Conservation (phyloP, 2,888 invertebrate species). For the Cataglyphis livida region DNA sequence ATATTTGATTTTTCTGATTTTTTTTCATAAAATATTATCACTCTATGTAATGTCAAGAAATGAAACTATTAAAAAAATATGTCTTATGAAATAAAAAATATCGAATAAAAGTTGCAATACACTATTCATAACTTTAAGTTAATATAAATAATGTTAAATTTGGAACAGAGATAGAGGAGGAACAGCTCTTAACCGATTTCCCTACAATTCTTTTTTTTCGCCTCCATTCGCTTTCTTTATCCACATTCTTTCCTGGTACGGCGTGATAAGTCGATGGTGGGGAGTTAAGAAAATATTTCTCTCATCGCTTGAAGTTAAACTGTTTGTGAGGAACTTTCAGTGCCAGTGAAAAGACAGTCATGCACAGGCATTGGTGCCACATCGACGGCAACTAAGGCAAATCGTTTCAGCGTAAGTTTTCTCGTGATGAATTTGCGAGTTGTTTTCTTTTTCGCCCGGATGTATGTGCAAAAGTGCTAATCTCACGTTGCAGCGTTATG, state of each 20-base stretch:
- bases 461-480: neutral
- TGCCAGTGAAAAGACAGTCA: constrained; percentile 55
- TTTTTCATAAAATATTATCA: neutral
- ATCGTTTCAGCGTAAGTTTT: neutral
- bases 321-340: constrained; percentile 55
- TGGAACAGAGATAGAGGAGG: neutral
- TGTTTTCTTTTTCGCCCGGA: neutral
- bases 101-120: neutral
- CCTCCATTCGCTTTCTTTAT: neutral
- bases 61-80: neutral
- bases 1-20: neutral
- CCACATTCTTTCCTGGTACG: neutral
- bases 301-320: constrained; percentile 53
- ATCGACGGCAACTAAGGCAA: neutral
- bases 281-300: constrained; percentile 45
- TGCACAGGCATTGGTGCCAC: constrained; percentile 11
- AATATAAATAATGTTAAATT: neutral
- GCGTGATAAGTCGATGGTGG: constrained; percentile 31
- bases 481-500: neutral
- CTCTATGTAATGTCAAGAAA: neutral
- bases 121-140: neutral
- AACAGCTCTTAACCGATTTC: neutral
- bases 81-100: neutral
- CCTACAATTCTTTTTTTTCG: neutral
- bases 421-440: neutral